phyloP scores from a whole-genome alignment of 2,888 invertebrate species.

The Drosophila limbata region DNA sequence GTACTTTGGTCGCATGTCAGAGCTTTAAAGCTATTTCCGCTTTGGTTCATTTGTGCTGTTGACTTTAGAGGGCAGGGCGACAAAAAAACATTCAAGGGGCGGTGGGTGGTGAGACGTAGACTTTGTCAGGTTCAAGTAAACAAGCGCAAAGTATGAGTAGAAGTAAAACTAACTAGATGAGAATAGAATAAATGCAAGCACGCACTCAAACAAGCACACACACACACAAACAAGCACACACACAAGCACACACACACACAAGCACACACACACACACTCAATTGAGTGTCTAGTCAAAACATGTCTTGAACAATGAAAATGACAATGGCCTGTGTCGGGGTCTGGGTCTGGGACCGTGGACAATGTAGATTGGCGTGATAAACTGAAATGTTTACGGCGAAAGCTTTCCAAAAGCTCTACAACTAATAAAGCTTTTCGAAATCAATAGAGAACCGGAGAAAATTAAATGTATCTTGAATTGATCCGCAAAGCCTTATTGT shows the following conservation, averaged over 20 bases:
- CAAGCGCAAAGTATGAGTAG: conserved; percentile 19
- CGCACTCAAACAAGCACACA: background rate
- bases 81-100: conserved; percentile 7
- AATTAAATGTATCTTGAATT: background rate
- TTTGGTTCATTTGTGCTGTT: background rate
- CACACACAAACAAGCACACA: background rate
- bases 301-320: conserved; percentile 39
- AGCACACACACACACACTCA: conserved; percentile 6
- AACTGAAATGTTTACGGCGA: conserved; percentile 10
- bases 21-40: conserved; percentile 40
- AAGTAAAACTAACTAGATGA: conserved; percentile 20
- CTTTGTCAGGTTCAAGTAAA: conserved; percentile 52
- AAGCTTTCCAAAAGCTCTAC: conserved; percentile 18
- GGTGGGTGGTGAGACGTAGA: background rate
- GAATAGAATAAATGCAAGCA: conserved; percentile 21
- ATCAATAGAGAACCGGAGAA: background rate
- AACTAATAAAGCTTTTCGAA: conserved; percentile 16
- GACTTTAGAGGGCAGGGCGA: background rate
- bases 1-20: conserved; percentile 56
- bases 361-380: conserved; percentile 31
- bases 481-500: conserved; percentile 31
- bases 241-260: background rate
- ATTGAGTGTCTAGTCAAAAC: conserved; percentile 47
- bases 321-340: conserved; percentile 40
- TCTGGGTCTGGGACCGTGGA: conserved; percentile 21